Percentiles rank a stretch among this genome's conserved stretches.
phyloP scores from a whole-genome alignment of 2,797 vertebrate species.

The Malacoctenus gilli region DNA sequence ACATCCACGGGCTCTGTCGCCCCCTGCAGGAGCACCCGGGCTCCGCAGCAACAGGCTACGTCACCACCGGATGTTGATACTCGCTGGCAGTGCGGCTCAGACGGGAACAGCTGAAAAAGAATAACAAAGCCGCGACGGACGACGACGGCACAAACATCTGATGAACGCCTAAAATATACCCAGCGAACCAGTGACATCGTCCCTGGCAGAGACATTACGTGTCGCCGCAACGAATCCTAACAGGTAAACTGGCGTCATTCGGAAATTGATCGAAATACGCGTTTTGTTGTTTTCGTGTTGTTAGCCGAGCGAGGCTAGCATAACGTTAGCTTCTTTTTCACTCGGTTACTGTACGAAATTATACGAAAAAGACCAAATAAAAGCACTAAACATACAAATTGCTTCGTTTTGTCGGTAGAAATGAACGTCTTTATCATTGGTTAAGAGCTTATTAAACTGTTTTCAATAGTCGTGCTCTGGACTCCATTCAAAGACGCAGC shows the following conservation, averaged over 20 bases:
- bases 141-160: conserved; percentile 49
- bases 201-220: not conserved
- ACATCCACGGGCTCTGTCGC: conserved; percentile 35
- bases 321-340: too few relatives aligned
- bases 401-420: too few relatives aligned
- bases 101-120: conserved; percentile 80
- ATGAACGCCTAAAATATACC: conserved; percentile 12
- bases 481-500: too few relatives aligned
- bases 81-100: conserved; percentile 13
- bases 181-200: conserved; percentile 32
- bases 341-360: too few relatives aligned
- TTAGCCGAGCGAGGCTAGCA: too few relatives aligned
- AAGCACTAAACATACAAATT: too few relatives aligned
- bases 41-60: conserved; percentile 14
- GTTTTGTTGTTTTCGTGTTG: too few relatives aligned
- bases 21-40: conserved; percentile 19
- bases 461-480: too few relatives aligned
- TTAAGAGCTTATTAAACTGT: too few relatives aligned
- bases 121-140: conserved; percentile 74
- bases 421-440: too few relatives aligned
- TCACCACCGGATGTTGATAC: conserved; percentile 78
- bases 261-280: too few relatives aligned
- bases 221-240: not conserved
- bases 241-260: not conserved
- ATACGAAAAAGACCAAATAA: too few relatives aligned